Percentiles rank a stretch among this genome's conserved stretches.
These are phyloP conservation scores for Eupithecia insigniata DNA, from an alignment of 2,888 invertebrate genomes.

Conservation along the genomic window DNA sequence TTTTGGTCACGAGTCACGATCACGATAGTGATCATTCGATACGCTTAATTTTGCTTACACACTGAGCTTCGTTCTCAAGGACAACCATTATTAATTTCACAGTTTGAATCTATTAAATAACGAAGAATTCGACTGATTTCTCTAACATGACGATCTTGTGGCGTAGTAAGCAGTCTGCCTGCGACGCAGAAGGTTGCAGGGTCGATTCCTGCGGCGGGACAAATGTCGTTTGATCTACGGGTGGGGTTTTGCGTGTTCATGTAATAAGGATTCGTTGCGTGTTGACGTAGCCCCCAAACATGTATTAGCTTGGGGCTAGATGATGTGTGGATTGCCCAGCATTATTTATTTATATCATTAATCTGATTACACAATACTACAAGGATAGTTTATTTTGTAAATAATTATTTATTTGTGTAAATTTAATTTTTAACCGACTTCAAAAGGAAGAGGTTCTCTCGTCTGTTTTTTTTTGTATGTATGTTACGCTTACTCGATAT, in stretches of 20 bases:
- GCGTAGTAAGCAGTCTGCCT: too few species aligned
- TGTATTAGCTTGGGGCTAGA: too few species aligned
- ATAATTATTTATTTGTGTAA: neutral
- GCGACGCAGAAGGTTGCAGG: neutral
- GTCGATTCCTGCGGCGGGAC: neutral
- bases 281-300: too few species aligned
- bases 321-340: too few species aligned
- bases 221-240: neutral
- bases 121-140: neutral
- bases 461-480: too few species aligned
- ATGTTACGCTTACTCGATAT: too few species aligned
- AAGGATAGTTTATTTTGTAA: neutral
- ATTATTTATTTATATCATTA: too few species aligned
- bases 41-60: conserved; percentile 26
- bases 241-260: neutral
- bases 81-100: conserved; percentile 20
- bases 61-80: conserved; percentile 28
- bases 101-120: neutral
- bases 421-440: too few species aligned
- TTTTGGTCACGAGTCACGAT: conserved; percentile 35
- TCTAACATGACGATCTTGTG: too few species aligned
- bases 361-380: neutral
- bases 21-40: conserved; percentile 33
- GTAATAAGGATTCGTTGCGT: too few species aligned
- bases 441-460: too few species aligned